Conservation (phyloP, 2,888 invertebrate species). For the Agrypnus murinus region DNA sequence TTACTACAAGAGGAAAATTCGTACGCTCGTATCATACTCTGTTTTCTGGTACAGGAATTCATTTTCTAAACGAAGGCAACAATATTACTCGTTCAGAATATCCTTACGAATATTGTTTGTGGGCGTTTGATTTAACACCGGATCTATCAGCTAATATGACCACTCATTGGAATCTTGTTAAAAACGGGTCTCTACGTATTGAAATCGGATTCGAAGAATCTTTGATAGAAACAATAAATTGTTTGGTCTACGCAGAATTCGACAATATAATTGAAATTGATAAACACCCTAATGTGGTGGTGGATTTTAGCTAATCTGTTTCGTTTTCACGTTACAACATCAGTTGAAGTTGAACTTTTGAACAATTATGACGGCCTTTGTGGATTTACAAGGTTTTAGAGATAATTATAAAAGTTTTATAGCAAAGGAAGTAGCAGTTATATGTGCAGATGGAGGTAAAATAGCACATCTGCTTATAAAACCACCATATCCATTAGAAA, state of each 20-base stretch:
- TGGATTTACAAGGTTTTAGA: background rate
- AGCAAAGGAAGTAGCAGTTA: background rate
- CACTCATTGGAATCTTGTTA: too few species aligned
- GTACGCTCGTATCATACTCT: background rate
- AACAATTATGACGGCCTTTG: background rate
- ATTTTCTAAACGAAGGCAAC: too few species aligned
- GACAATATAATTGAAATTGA: slow-evolving; percentile 10
- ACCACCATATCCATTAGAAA: background rate
- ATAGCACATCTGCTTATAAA: background rate
- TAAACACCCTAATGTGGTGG: slow-evolving; percentile 29
- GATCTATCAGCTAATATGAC: too few species aligned
- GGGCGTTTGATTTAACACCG: too few species aligned
- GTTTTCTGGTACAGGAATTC: too few species aligned
- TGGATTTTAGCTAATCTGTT: slow-evolving; percentile 15
- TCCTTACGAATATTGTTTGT: background rate
- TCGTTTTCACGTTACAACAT: too few species aligned
- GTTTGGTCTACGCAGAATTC: slow-evolving; percentile 25
- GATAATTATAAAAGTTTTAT: background rate
- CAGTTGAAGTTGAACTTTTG: background rate
- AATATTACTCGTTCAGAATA: too few species aligned
- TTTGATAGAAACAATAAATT: background rate
- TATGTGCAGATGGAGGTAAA: background rate
- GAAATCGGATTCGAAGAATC: background rate
- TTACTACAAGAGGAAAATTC: too few species aligned
- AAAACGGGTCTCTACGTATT: too few species aligned